phyloP scores from a whole-genome alignment of 64 coral and sea anemone genomes.

The Orbicella faveolata region DNA sequence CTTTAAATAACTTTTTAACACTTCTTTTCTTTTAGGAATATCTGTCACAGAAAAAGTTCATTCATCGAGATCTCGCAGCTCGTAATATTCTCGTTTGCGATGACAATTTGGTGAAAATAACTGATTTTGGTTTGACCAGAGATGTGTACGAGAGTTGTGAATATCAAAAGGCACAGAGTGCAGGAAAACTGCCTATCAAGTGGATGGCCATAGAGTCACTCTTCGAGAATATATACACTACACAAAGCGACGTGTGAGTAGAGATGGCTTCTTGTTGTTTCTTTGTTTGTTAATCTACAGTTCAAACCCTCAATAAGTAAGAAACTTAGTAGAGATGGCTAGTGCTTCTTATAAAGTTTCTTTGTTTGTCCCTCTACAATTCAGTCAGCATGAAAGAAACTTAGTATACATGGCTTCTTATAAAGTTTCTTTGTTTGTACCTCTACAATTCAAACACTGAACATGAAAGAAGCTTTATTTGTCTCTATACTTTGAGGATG shows the following conservation, averaged over 20 bases:
- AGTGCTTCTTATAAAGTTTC: not conserved
- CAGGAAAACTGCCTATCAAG: constrained; percentile 78
- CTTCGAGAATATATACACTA: constrained; percentile 77
- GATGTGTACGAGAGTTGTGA: constrained; percentile 89
- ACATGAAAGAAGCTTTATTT: too few species aligned
- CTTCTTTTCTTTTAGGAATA: constrained; percentile 64
- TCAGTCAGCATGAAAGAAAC: too few species aligned
- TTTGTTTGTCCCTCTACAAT: not conserved
- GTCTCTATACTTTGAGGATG: too few species aligned
- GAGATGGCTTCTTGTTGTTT: not conserved
- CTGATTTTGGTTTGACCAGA: constrained; percentile 85
- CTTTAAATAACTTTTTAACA: not conserved
- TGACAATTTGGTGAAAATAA: constrained; percentile 81
- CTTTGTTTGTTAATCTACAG: not conserved
- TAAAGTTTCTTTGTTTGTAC: too few species aligned
- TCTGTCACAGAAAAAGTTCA: constrained; percentile 89
- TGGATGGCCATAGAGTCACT: constrained; percentile 90
- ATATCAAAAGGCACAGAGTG: constrained; percentile 67
- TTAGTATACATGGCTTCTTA: too few species aligned
- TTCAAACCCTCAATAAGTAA: not conserved
- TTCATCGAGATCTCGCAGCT: constrained; percentile 83
- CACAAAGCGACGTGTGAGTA: constrained; percentile 80
- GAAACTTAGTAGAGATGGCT: not conserved
- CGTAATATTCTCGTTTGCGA: constrained; percentile 90
- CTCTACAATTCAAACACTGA: not conserved